A percentile compares a stretch with the other conserved stretches of the same genome.
These are phyloP conservation scores for Steatornis caripensis DNA, from an alignment of 2,113 vertebrate species.

Conservation along the genomic window DNA sequence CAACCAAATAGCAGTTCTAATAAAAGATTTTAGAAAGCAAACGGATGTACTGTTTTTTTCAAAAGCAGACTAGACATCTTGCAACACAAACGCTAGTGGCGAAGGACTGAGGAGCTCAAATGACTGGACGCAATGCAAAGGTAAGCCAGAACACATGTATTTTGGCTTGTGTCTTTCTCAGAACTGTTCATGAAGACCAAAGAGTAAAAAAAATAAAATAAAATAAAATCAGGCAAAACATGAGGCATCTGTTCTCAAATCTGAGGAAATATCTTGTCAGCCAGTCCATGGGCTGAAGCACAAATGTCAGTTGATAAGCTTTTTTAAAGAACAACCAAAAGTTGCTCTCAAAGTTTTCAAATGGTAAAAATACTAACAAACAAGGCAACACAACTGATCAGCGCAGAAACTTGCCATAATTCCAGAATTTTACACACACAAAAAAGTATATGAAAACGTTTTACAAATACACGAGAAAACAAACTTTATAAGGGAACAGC, in stretches of 20 bases:
- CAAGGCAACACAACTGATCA: not conserved
- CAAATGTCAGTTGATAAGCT: not conserved
- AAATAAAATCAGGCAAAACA: not conserved
- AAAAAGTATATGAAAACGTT: not conserved
- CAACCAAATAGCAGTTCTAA: not conserved
- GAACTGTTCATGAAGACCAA: not conserved
- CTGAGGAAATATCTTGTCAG: not conserved
- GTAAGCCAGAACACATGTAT: not conserved
- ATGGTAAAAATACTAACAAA: not conserved
- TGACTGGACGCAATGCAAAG: not conserved
- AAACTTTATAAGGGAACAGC: not conserved
- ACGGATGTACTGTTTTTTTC: not conserved
- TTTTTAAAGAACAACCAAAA: not conserved
- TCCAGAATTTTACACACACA: not conserved
- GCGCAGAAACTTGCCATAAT: not conserved
- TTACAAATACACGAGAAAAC: not conserved
- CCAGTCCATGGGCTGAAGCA: not conserved
- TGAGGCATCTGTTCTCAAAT: not conserved
- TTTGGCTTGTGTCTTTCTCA: not conserved
- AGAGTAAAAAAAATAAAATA: not conserved
- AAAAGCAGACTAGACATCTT: not conserved
- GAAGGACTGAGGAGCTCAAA: not conserved
- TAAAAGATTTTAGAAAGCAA: not conserved
- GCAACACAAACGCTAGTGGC: not conserved
- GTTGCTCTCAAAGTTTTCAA: not conserved